phyloP scores from a whole-genome alignment of 2,797 vertebrate genomes.

The Pangasius krempfi region DNA sequence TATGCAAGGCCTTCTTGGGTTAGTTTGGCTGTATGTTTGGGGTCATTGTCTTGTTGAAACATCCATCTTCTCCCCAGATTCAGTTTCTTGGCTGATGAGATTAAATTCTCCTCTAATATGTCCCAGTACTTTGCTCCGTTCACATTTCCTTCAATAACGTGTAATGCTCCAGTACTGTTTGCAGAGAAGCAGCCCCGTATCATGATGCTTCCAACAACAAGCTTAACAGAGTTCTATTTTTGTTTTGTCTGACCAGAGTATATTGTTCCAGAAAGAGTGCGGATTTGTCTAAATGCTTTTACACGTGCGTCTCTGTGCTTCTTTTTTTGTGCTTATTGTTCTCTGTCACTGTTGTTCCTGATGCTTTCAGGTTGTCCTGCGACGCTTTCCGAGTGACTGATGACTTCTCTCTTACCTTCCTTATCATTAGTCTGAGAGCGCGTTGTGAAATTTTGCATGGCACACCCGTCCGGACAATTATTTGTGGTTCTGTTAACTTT shows the following conservation, averaged over 20 bases:
- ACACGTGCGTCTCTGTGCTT: neutral
- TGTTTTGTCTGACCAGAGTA: neutral
- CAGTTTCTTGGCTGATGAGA: neutral
- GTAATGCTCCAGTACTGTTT: neutral
- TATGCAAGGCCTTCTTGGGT: neutral
- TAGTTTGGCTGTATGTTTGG: neutral
- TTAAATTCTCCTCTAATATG: neutral
- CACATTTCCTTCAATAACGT: neutral
- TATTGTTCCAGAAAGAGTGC: neutral
- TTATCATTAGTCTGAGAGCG: neutral
- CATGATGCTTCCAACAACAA: too few species aligned
- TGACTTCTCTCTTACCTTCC: neutral
- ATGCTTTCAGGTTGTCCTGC: neutral
- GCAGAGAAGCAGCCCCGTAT: neutral
- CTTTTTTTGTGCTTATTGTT: neutral
- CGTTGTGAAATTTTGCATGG: neutral
- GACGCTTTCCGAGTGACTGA: neutral
- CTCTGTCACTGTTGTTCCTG: neutral
- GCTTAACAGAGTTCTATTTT: neutral
- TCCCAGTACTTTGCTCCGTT: neutral
- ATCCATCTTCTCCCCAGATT: constrained; percentile 2
- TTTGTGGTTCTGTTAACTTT: neutral
- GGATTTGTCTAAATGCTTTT: neutral
- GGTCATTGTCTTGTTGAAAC: constrained; percentile 8
- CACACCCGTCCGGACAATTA: neutral